These are phyloP conservation scores for Brachionus calyciflorus DNA, from an alignment of 1,140 invertebrate species.

Conservation along the genomic window DNA sequence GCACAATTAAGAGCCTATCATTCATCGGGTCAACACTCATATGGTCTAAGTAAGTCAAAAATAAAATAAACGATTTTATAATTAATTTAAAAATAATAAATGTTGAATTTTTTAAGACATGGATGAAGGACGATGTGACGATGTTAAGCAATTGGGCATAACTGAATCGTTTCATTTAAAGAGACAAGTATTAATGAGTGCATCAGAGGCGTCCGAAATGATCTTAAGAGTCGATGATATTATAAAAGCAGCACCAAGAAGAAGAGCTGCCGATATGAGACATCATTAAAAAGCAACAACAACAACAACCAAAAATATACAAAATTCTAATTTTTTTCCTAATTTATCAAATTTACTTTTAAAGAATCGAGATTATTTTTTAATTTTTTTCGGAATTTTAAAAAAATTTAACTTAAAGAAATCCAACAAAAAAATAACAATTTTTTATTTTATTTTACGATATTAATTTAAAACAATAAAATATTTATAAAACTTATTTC, in stretches of 20 bases:
- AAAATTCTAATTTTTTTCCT: no score
- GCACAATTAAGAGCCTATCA: conserved; percentile 85
- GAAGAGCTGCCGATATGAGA: conserved; percentile 75
- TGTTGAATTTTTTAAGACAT: conserved; percentile 73
- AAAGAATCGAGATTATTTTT: no score
- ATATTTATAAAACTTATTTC: no score
- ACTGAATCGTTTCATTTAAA: conserved; percentile 96
- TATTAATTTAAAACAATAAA: no score
- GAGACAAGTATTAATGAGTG: conserved; percentile 86
- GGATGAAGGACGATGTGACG: conserved; percentile 76
- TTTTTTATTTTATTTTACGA: no score
- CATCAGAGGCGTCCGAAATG: conserved; percentile 96
- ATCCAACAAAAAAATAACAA: no score
- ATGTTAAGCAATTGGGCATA: conserved; percentile 84
- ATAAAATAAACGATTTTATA: no score
- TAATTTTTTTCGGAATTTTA: no score
- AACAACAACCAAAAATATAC: no score
- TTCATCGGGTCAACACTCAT: conserved; percentile 71
- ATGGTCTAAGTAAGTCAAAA: conserved; percentile 73
- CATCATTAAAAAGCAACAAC: conserved; percentile 28
- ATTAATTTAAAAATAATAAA: no score
- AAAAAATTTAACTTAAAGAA: no score
- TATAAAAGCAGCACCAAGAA: conserved; percentile 86
- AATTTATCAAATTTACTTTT: no score
- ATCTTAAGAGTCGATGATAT: conserved; percentile 97